phyloP scores from a whole-genome alignment of 1,140 invertebrate species.

The Adelges cooleyi region DNA sequence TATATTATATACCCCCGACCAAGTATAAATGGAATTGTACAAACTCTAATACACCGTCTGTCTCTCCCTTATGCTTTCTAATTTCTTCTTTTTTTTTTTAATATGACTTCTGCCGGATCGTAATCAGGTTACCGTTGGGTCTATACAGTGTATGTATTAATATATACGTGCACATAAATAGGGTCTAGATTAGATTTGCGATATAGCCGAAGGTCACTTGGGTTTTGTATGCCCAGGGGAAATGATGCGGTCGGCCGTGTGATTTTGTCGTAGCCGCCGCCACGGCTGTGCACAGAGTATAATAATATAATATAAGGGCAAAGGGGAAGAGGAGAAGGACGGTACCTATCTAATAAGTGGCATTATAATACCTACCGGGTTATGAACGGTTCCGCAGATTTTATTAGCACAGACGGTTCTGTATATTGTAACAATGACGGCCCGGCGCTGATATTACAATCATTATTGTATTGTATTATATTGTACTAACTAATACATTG shows the following conservation, averaged over 20 bases:
- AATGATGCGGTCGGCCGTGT: slow-evolving; percentile 19
- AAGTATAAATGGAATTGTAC: no score
- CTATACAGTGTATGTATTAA: no score
- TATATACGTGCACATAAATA: not conserved
- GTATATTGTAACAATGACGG: not conserved
- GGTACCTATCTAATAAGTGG: no score
- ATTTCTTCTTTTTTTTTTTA: slow-evolving; percentile 11
- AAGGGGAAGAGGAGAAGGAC: no score
- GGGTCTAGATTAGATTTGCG: slow-evolving; percentile 23
- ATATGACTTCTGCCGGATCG: slow-evolving; percentile 6
- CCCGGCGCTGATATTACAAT: no score
- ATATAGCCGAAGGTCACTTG: slow-evolving; percentile 28
- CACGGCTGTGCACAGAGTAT: not conserved
- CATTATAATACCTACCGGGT: slow-evolving; percentile 19
- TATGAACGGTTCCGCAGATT: slow-evolving; percentile 22
- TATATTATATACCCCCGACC: no score
- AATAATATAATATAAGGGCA: not conserved
- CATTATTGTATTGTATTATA: no score
- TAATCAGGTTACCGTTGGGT: slow-evolving; percentile 15
- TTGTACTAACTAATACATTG: no score
- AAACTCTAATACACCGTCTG: not conserved
- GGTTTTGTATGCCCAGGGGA: not conserved
- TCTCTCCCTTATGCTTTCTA: not conserved
- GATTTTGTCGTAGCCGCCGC: slow-evolving; percentile 11
- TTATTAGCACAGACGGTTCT: not conserved